Percentiles rank a stretch among this genome's conserved stretches.
phyloP scores from a whole-genome alignment of 2,888 invertebrate genomes.

The Stenodema calcarata region DNA sequence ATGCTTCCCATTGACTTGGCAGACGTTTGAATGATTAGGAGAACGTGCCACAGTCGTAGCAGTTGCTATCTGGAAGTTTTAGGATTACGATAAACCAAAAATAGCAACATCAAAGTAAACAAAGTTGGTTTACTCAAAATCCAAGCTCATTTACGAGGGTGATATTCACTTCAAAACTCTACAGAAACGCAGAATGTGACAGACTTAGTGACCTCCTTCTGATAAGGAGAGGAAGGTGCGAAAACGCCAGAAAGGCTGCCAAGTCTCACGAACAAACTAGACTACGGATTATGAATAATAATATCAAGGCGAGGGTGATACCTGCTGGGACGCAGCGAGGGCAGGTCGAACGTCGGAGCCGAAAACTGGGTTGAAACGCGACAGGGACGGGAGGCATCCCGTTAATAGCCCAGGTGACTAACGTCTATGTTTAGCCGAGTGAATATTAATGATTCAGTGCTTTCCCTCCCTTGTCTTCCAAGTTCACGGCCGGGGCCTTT shows the following conservation, averaged over 20 bases:
- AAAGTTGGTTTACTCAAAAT: neutral
- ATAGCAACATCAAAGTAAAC: too few relatives aligned
- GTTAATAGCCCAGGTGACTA: conserved; percentile 12
- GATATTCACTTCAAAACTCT: neutral
- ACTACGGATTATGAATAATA: conserved; percentile 31
- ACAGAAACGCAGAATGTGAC: neutral
- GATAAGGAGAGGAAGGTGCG: neutral
- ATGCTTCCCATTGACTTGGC: too few relatives aligned
- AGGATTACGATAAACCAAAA: neutral
- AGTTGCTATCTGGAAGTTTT: neutral
- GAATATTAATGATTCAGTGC: neutral
- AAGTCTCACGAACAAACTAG: conserved; percentile 14
- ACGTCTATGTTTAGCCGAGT: neutral
- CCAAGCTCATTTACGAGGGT: neutral
- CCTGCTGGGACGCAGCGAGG: neutral
- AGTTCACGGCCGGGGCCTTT: neutral
- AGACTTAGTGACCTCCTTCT: conserved; percentile 6
- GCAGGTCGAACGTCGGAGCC: neutral
- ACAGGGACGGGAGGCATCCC: neutral
- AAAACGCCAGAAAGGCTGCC: neutral
- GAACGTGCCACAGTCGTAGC: too few relatives aligned
- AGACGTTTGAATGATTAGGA: too few relatives aligned
- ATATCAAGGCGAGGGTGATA: neutral
- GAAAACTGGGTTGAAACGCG: neutral
- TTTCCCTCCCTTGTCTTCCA: neutral